These are phyloP conservation scores for Eudasyphora cyanicolor DNA, from an alignment of 2,888 invertebrate species.

Conservation along the genomic window DNA sequence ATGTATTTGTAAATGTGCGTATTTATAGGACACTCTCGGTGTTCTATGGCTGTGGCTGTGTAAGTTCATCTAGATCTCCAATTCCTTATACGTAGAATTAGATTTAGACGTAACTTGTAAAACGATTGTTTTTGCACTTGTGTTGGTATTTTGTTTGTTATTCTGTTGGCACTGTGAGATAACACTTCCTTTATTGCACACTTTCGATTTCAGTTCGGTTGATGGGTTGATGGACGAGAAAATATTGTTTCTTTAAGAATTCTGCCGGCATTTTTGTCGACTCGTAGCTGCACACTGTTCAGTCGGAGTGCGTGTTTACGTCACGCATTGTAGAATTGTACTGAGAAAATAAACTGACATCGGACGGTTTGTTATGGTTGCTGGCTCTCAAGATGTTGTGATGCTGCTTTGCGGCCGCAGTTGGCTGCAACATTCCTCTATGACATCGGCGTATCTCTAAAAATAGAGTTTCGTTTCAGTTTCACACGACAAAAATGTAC, in stretches of 20 bases:
- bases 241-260: slow-evolving; percentile 16
- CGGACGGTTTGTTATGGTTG: slow-evolving; percentile 34
- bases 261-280: slow-evolving; percentile 45
- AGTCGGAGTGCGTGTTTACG: slow-evolving; percentile 51
- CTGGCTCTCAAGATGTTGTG: slow-evolving; percentile 24
- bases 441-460: slow-evolving; percentile 57
- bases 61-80: slow-evolving; percentile 67
- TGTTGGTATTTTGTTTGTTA: slow-evolving; percentile 5
- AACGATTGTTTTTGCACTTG: neutral
- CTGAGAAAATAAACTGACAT: slow-evolving; percentile 54
- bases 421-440: slow-evolving; percentile 17
- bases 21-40: slow-evolving; percentile 15
- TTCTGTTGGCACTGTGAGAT: neutral
- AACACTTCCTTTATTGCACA: slow-evolving; percentile 54
- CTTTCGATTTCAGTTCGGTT: slow-evolving; percentile 50
- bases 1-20: neutral
- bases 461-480: slow-evolving; percentile 68
- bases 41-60: no score
- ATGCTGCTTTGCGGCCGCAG: neutral
- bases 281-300: slow-evolving; percentile 35
- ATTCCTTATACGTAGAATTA: slow-evolving; percentile 74
- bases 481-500: slow-evolving; percentile 65
- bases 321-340: slow-evolving; percentile 60
- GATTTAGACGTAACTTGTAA: slow-evolving; percentile 71
- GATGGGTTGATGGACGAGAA: no score